phyloP scores from a whole-genome alignment of 2,797 vertebrate genomes.

The Silurus lanzhouensis region DNA sequence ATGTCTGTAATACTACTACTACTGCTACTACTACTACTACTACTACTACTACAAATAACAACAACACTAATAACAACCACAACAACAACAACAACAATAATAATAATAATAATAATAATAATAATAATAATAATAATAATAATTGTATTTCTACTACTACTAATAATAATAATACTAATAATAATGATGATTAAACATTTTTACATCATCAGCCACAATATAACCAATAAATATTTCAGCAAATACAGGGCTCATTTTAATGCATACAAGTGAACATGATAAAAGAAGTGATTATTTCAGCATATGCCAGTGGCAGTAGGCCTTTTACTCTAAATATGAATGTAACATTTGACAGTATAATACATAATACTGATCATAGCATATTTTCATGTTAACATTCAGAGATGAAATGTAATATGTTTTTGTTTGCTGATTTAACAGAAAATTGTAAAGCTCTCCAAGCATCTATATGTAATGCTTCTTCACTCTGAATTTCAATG shows the following conservation, averaged over 20 bases:
- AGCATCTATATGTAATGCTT: not conserved
- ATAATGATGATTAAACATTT: not conserved
- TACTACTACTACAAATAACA: no score
- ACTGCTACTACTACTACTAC: not conserved
- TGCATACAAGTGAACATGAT: not conserved
- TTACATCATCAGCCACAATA: not conserved
- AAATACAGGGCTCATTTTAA: not conserved
- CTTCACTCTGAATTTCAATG: slow-evolving; percentile 20
- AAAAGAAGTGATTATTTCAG: not conserved
- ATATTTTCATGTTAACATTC: not conserved
- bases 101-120: not conserved
- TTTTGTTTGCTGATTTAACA: not conserved
- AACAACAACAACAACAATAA: not conserved
- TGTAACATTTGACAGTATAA: not conserved
- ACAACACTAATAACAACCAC: no score
- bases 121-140: not conserved
- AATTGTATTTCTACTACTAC: not conserved
- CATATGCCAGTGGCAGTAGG: no score
- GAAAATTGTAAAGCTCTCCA: not conserved
- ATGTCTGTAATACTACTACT: not conserved
- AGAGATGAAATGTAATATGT: not conserved
- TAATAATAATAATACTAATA: not conserved
- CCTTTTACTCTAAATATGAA: not conserved
- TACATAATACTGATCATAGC: not conserved
- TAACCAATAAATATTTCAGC: not conserved